Evolutionary conservation across 2,797 vertebrate species (phyloP).

Genomic region (Oophaga sylvatica): DNA sequence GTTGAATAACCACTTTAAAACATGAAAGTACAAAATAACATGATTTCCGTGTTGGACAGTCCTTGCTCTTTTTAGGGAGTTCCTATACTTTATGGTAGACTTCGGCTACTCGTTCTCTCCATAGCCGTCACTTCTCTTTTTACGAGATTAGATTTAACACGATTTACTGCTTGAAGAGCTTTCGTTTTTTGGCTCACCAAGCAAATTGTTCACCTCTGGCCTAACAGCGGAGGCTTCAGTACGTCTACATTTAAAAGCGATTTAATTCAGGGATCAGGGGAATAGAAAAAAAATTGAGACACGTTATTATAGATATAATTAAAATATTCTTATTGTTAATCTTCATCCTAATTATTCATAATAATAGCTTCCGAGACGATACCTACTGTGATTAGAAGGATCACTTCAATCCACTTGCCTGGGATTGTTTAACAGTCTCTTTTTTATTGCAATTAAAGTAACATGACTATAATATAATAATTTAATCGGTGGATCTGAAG

Average conservation of each 20-base stretch:
- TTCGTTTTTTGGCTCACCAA: conserved; percentile 21
- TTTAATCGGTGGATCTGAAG: neutral
- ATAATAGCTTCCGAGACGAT: conserved; percentile 29
- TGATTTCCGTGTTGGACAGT: neutral
- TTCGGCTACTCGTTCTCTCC: too few species aligned
- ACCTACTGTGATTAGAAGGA: conserved; percentile 40
- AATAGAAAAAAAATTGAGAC: conserved; percentile 18
- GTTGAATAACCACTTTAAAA: too few species aligned
- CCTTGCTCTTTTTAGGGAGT: neutral
- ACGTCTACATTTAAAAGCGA: neutral
- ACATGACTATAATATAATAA: neutral
- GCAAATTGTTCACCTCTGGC: conserved; percentile 8
- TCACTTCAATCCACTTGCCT: conserved; percentile 32
- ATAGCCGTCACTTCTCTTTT: too few species aligned
- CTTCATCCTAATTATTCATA: conserved; percentile 46
- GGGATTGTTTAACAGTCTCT: conserved; percentile 17
- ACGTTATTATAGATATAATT: conserved; percentile 28
- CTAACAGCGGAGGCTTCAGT: neutral
- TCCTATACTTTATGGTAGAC: neutral
- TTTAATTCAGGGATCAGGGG: conserved; percentile 19
- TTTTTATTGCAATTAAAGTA: conserved; percentile 24
- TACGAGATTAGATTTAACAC: neutral
- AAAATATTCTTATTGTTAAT: conserved; percentile 42
- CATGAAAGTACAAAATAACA: neutral
- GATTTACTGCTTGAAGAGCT: conserved; percentile 22